Evolutionary conservation across 2,797 vertebrate species (phyloP).

Genomic region (Pipistrellus pygmaeus): DNA sequence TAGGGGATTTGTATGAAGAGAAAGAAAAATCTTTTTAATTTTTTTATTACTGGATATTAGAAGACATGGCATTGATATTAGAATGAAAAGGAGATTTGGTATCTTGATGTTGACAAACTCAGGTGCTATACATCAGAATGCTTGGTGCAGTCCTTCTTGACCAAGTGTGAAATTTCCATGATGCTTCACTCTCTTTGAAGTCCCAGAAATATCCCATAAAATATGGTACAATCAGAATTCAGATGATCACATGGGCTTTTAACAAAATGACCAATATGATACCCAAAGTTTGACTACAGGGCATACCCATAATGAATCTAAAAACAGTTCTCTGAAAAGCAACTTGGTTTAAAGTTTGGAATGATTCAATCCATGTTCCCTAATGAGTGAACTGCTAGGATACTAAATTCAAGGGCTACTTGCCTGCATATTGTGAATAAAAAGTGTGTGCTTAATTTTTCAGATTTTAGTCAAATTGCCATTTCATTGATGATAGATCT

Average conservation of each 20-base stretch:
- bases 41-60: conserved; percentile 68
- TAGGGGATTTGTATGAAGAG: conserved; percentile 13
- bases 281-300: not conserved
- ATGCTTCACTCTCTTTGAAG: not conserved
- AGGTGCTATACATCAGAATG: not conserved
- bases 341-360: conserved; percentile 45
- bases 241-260: not conserved
- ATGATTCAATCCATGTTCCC: conserved; percentile 10
- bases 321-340: conserved; percentile 28
- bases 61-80: conserved; percentile 56
- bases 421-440: not conserved
- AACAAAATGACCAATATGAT: not conserved
- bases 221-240: not conserved
- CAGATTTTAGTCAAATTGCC: conserved; percentile 5
- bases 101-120: not conserved
- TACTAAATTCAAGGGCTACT: not conserved
- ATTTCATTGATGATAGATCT: conserved; percentile 27
- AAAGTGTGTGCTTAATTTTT: not conserved
- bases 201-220: conserved; percentile 26
- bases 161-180: not conserved
- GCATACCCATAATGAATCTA: not conserved
- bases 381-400: not conserved
- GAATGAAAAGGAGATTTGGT: conserved; percentile 27
- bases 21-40: conserved; percentile 47
- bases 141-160: not conserved